Percentiles rank a stretch among this genome's conserved stretches.
Conservation (phyloP, 2,113 vertebrate genomes). For the Halichoeres trimaculatus region DNA sequence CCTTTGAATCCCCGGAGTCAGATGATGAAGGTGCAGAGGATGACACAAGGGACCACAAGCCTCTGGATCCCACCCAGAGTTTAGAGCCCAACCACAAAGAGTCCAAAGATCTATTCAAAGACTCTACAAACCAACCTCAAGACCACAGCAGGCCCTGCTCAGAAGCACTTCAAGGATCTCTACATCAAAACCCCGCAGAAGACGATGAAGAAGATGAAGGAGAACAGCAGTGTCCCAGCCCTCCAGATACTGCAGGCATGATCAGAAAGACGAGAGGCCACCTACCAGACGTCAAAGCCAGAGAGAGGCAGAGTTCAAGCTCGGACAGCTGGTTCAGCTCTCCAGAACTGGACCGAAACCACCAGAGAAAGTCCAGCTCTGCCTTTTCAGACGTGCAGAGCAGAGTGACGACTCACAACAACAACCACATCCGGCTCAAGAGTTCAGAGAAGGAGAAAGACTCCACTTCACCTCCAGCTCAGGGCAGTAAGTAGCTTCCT, state of each 20-base stretch:
- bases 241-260: constrained; percentile 13
- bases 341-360: constrained; percentile 45
- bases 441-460: constrained; percentile 48
- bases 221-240: constrained; percentile 1
- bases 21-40: constrained; percentile 23
- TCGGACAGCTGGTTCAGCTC: constrained; percentile 62
- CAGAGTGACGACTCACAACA: constrained; percentile 57
- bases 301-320: constrained; percentile 43
- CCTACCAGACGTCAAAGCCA: constrained; percentile 13
- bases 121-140: constrained; percentile 31
- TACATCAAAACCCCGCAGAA: constrained; percentile 19
- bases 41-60: constrained; percentile 22
- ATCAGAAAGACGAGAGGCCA: constrained; percentile 9
- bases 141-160: constrained; percentile 3
- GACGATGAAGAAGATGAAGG: background rate
- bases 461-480: constrained; percentile 26
- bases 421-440: constrained; percentile 73
- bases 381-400: constrained; percentile 19
- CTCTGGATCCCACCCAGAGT: constrained; percentile 13
- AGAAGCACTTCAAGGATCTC: constrained; percentile 6
- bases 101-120: constrained; percentile 7
- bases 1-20: constrained; percentile 17
- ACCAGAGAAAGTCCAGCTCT: constrained; percentile 23
- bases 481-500: constrained; percentile 65
- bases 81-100: constrained; percentile 23